Conservation (phyloP, 2,797 vertebrate genomes). For the Rousettus madagascariensis region DNA sequence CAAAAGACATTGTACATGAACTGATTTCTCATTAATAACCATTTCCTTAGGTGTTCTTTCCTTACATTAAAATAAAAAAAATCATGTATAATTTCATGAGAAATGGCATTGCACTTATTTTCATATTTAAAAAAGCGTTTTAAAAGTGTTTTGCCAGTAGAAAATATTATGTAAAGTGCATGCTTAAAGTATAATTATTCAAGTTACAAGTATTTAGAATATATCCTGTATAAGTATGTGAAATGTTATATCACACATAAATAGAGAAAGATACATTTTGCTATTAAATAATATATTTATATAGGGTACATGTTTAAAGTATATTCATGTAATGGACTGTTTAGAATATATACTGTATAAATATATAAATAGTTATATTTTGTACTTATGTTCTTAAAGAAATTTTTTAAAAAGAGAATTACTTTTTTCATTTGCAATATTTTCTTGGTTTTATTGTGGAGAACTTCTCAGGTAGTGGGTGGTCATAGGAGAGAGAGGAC, state of each 20-base stretch:
- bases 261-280: neutral
- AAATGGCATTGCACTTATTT: neutral
- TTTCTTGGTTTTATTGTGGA: neutral
- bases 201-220: neutral
- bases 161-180: slow-evolving; percentile 18
- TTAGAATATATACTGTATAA: neutral
- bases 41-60: neutral
- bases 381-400: neutral
- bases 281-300: neutral
- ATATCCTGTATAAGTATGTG: neutral
- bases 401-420: neutral
- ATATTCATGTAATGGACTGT: neutral
- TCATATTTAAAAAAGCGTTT: neutral
- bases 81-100: neutral
- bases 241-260: neutral
- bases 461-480: neutral
- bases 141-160: neutral
- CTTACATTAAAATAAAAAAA: neutral
- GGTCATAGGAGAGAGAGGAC: neutral
- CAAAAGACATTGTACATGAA: neutral
- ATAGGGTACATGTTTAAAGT: neutral
- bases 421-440: neutral
- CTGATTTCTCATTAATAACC: neutral
- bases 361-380: neutral
- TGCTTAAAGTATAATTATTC: neutral